Evolutionary conservation across 2,113 vertebrate species (phyloP), one percentile per base, ranked within the genome.

Genomic region (Actenoides hombroni): DNA sequence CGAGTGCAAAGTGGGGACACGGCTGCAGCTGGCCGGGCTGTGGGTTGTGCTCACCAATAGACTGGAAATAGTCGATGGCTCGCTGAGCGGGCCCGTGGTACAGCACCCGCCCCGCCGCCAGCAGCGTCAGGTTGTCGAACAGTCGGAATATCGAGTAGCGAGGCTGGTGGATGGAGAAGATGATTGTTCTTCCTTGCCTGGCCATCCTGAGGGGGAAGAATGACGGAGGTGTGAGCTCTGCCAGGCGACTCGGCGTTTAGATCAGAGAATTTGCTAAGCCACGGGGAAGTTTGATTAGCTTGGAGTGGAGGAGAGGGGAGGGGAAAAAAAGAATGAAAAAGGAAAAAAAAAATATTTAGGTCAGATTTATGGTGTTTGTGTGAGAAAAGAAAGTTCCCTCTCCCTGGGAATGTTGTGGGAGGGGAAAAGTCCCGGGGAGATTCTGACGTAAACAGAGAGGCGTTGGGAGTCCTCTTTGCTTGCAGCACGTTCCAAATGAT

Each of bases 101-200:
- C 46, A 99, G 95, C 94, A 99, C 80, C 26, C 71, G 99, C 33
- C 99, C 99, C 5, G 95, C 92, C 1, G 99, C 99, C 97, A 99
- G 90, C 80, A 99, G 96, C 0, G 98, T 99, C 69, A 99, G 97
- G 51, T 64, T 98, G 95, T 99, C 98, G 37, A 99, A 99, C 67
- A 99, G 98, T 3, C 98, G 98, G 97, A 99, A 99, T 97, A 99
- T 99, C 95, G 98, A 98, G 93, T 99, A 99, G 3, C 99, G 98
- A 21, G 99, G 99, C 95, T 99, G 99, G 92, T 99, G 99, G 95
- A 99, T 99, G 91, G 99, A 99, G 91, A 99, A 98, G 95, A 99
- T 99, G 64, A 99, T 99, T 42, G 98, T 99, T 83, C 98, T 98
- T 1, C 99, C 99, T 48, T 97, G 95, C 51, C 95, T 97, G 4